Evolutionary conservation across 2,113 vertebrate genomes (phyloP), one percentile per base, ranked within the genome.

Genomic region (Dipodomys spectabilis): DNA sequence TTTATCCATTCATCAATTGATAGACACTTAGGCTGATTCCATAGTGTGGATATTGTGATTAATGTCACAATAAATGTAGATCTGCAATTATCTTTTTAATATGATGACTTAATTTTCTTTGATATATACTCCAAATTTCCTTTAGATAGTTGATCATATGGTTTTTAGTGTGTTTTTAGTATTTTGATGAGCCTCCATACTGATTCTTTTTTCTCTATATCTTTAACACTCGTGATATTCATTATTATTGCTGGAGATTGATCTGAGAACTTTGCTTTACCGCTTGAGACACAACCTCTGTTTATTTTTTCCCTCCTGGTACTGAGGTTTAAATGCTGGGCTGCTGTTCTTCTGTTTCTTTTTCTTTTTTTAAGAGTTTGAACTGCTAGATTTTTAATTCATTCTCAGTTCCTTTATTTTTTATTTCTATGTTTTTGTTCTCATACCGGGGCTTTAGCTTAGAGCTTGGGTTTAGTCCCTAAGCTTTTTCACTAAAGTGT

Each of bases 101-200:
- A 69, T 53, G 67, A 65, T 84, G 82, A 32, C 22, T 84, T 84
- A 20, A 84, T 84, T 83, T 71, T 67, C 45, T 84, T 71, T 84
- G 44, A 8, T 71, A 32, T 32, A 27, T 71, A 84, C 4, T 20
- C 67, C 18, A 84, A 30, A 57, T 84, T 69, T 84, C 45, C 65
- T 84, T 71, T 84, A 71, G 30, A 49, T 83, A 57, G 71, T 10
- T 44, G 35, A 44, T 73, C 71, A 74, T 86, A 62, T 64, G 71
- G 32, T 30, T 28, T 25, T 39, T 39, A 39, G 39, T 39, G 6
- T 60, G 32, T 22, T 39, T 74, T 62, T 74, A 74, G 18, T 39
- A 74, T 86, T 74, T 44, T 30, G 18, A 30, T 23, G 83, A 39
- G 27, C 53, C 16, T 73, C 69, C n/a, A 28, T 73, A 73, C 25